These are phyloP conservation scores for Platerodrilus igneus DNA, from an alignment of 2,888 invertebrate species.

Conservation along the genomic window DNA sequence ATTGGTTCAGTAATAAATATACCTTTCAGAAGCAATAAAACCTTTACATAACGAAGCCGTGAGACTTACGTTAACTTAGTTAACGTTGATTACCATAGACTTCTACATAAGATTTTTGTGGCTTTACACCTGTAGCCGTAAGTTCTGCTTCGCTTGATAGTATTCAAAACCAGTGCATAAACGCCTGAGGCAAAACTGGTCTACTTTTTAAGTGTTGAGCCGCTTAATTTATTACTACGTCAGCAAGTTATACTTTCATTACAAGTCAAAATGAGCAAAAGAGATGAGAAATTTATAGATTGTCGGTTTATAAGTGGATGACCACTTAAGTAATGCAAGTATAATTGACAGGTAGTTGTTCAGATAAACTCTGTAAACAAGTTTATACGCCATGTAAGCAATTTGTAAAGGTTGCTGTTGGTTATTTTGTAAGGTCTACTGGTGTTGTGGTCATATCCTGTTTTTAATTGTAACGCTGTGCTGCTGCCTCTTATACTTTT, in stretches of 20 bases:
- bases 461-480: conserved; percentile 32
- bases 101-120: no score
- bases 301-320: conserved; percentile 31
- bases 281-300: conserved; percentile 5
- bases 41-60: no score
- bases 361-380: conserved; percentile 20
- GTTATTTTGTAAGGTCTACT: conserved; percentile 25
- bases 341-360: conserved; percentile 38
- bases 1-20: no score
- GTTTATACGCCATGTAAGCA: conserved; percentile 4
- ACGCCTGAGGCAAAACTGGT: conserved; percentile 26
- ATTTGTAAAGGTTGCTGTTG: conserved; percentile 11
- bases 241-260: conserved; percentile 3
- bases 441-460: conserved; percentile 33
- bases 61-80: no score
- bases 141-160: conserved; percentile 26
- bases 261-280: neutral
- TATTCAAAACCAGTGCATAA: conserved; percentile 24
- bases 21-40: no score
- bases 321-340: conserved; percentile 41
- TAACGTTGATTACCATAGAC: no score
- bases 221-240: conserved; percentile 14
- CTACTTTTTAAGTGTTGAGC: conserved; percentile 24
- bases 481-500: conserved; percentile 8
- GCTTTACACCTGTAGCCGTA: no score